These are phyloP conservation scores for Chaetogeoica ovagalla DNA, from an alignment of 2,888 invertebrate species.

Conservation along the genomic window DNA sequence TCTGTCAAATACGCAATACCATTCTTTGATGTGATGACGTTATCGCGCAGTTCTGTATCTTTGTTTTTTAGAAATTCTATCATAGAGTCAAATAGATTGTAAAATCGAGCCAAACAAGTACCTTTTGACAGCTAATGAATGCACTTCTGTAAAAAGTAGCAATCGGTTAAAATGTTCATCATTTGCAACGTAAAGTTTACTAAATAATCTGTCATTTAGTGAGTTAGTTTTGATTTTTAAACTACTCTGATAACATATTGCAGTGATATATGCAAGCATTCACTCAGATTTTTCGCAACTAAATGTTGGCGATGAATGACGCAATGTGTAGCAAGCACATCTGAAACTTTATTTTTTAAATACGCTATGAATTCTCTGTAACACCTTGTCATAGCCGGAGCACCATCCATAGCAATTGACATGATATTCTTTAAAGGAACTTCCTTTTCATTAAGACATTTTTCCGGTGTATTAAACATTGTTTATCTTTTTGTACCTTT, in stretches of 20 bases:
- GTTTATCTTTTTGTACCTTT: slow-evolving; percentile 54
- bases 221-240: slow-evolving; percentile 52
- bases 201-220: slow-evolving; percentile 53
- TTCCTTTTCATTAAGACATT: slow-evolving; percentile 36
- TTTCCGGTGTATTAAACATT: background rate
- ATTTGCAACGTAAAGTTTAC: slow-evolving; percentile 52
- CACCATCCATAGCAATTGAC: slow-evolving; percentile 17
- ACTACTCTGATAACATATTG: slow-evolving; percentile 55
- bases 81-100: slow-evolving; percentile 57
- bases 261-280: slow-evolving; percentile 54
- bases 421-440: slow-evolving; percentile 42
- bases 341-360: slow-evolving; percentile 27
- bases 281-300: slow-evolving; percentile 55
- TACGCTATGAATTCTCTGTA: slow-evolving; percentile 44
- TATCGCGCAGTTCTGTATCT: slow-evolving; percentile 56
- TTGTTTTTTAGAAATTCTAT: slow-evolving; percentile 56
- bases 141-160: slow-evolving; percentile 33
- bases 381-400: slow-evolving; percentile 45
- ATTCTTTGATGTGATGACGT: slow-evolving; percentile 57
- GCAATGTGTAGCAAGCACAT: slow-evolving; percentile 52
- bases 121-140: slow-evolving; percentile 39
- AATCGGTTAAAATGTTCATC: slow-evolving; percentile 54
- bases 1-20: slow-evolving; percentile 58
- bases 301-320: slow-evolving; percentile 55
- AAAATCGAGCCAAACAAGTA: slow-evolving; percentile 56